These are phyloP conservation scores for Pteropus rufus DNA, from an alignment of 2,797 vertebrate species.

Conservation along the genomic window DNA sequence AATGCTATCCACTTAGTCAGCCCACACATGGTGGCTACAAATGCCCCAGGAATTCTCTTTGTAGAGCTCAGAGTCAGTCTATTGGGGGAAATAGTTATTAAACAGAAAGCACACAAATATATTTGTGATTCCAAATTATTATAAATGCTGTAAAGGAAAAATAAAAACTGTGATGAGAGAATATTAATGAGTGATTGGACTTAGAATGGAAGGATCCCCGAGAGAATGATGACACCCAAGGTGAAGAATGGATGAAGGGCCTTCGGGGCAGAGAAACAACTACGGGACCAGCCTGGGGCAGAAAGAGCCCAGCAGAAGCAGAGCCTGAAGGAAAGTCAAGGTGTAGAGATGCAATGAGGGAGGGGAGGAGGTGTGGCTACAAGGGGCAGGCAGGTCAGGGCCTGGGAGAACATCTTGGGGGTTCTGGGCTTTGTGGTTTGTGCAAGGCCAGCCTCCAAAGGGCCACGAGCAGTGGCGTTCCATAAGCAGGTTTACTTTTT, in stretches of 20 bases:
- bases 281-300: neutral
- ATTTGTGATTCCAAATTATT: neutral
- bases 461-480: neutral
- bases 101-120: neutral
- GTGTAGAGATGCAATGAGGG: fast-evolving
- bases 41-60: neutral
- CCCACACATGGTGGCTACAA: neutral
- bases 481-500: neutral
- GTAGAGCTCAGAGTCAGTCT: neutral
- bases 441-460: neutral
- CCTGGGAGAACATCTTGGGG: neutral
- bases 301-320: neutral
- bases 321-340: neutral
- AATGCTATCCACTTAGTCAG: neutral
- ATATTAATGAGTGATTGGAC: neutral
- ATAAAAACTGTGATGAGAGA: neutral
- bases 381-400: neutral
- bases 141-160: neutral
- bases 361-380: fast-evolving
- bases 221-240: neutral
- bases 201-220: neutral
- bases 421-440: neutral
- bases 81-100: neutral
- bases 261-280: neutral
- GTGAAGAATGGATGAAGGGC: neutral